Conservation (phyloP, 2,888 invertebrate genomes). For the Phlogophora meticulosa region DNA sequence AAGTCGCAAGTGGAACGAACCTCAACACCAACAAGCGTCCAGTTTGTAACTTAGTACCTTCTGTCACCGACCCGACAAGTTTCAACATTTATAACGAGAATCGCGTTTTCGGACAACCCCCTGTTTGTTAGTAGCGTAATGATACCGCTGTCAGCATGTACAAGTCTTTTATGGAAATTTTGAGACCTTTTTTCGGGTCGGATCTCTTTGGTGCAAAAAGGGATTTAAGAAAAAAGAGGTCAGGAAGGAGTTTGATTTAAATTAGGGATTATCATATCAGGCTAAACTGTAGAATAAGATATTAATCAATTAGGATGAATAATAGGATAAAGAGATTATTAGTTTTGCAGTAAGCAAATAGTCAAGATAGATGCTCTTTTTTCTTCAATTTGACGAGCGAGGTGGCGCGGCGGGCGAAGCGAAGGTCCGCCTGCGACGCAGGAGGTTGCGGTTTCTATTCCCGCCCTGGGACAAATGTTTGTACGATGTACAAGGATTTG, state of each 20-base stretch:
- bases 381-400: too few species aligned
- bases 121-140: constrained; percentile 57
- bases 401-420: too few species aligned
- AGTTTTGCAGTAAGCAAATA: too few species aligned
- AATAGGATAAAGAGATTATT: neutral
- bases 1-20: constrained; percentile 39
- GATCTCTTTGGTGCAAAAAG: constrained; percentile 37
- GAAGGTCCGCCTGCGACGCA: too few species aligned
- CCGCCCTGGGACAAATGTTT: too few species aligned
- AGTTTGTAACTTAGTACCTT: constrained; percentile 56
- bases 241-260: constrained; percentile 14
- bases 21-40: constrained; percentile 29
- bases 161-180: constrained; percentile 39
- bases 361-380: neutral
- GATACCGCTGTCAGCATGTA: constrained; percentile 52
- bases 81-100: constrained; percentile 62
- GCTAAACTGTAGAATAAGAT: neutral
- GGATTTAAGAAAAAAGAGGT: constrained; percentile 32
- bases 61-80: constrained; percentile 54
- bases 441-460: too few species aligned
- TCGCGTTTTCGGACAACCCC: constrained; percentile 59
- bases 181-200: constrained; percentile 38
- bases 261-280: neutral
- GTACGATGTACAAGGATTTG: too few species aligned
- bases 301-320: neutral